Evolutionary conservation across 2,113 vertebrate genomes (phyloP), one percentile per base, ranked within the genome.

Genomic region (Austrofundulus limnaeus): DNA sequence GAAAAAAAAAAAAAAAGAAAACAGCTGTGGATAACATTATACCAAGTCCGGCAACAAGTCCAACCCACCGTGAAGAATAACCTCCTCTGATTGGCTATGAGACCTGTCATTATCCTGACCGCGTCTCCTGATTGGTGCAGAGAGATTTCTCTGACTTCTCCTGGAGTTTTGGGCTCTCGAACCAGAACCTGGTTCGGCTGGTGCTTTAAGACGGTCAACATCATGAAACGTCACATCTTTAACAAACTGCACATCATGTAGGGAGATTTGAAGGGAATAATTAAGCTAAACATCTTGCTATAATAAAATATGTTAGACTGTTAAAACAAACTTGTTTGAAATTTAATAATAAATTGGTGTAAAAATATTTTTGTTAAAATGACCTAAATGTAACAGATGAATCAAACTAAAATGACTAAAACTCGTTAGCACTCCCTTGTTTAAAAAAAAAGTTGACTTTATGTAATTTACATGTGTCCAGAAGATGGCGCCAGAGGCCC

Each of bases 21-120:
- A 81, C 89, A 89, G 88, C 87, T 89, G 89, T 84, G 74, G 76
- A 69, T 79, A 86, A 85, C 77, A 81, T 86, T 84, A 83, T 83
- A 78, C 72, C 73, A 79, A 80, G 75, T 80, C 72, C 70, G 48
- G 41, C 8, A 58, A 42, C 38, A 60, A 61, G 59, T 19, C 71
- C 80, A 15, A 24, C 83, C 89, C 75, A 73, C 24, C 21, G 0
- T 28, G 17, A 10, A n/a, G 20, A 69, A 63, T 51, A 0, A 0
- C 9, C n/a, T 8, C 0, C 21, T 54, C n/a, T 58, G 51, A 92
- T 90, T 92, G 86, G 91, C 39, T 61, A 17, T 0, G 0, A 12
- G 0, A 1, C 7, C 19, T 47, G 85, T 87, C 85, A 17, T 53
- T 81, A 17, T 70, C 12, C 0, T 1, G 14, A 4, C 0, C 1